Evolutionary conservation across 35 echinoderm and acorn worm genomes (phyloP), one percentile per base, ranked within the genome.

Genomic region (Ophioderma brevispina): DNA sequence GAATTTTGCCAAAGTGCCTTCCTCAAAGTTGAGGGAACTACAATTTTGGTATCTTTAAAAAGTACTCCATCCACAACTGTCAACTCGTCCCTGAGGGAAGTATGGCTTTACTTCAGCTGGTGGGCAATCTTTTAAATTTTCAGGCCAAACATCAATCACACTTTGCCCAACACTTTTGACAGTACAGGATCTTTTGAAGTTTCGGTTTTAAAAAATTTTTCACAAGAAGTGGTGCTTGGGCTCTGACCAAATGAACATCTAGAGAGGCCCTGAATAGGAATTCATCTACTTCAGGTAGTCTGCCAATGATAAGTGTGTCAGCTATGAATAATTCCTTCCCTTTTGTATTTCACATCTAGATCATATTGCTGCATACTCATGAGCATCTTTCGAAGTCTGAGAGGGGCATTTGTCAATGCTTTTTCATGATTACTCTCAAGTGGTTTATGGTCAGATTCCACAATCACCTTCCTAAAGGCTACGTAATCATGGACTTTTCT

Each of bases 391-490:
- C 84, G 92, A 25, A 93, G 35, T 78, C 86, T 0, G 13, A 63
- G 37, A 17, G 59, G 86, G 42, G 86, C 80, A 17, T 82, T 39
- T 23, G 21, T 34, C 11, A 93, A 38, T 35, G 55, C 30, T 84
- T 93, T 90, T 55, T 85, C 76, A 31, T 55, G 36, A 32, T 83
- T 89, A 85, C 36, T 33, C 40, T 79, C 86, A 33, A 84, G 39
- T 34, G 92, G 86, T 52, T 88, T 90, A 25, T 93, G 92, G 36
- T 93, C 86, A 25, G 82, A 31, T 77, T 93, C 86, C 36, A 93
- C 80, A 17, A 41, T 2, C 14, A 89, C 28, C 55, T 77, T 84
- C 21, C 42, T 33, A 76, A 40, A 76, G 0, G 59, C 59, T 36
- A 93, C 37, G 50, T 75, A 88, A 37, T 87, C 39, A 46, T 93